Evolutionary conservation across 2,113 vertebrate genomes (phyloP).

Genomic region (Thinocorus orbignyianus): DNA sequence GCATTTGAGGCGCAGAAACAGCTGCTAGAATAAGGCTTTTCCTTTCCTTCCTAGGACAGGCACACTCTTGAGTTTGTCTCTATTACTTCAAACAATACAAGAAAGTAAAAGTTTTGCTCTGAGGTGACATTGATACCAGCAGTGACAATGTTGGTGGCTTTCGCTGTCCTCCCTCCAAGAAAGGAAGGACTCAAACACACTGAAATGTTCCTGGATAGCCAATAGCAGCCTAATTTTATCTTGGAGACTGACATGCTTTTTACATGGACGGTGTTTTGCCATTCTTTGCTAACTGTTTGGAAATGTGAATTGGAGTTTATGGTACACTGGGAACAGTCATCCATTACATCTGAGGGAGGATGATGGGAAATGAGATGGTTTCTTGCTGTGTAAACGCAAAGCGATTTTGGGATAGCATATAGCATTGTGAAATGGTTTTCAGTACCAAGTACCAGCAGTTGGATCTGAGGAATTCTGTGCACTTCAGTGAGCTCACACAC

Average conservation of each 20-base stretch:
- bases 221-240: neutral
- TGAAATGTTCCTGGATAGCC: neutral
- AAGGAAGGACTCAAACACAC: neutral
- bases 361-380: neutral
- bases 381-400: neutral
- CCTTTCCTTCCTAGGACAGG: neutral
- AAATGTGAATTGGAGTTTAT: neutral
- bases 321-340: neutral
- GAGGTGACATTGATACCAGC: neutral
- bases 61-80: neutral
- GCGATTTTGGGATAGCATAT: neutral
- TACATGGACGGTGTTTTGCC: neutral
- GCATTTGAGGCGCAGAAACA: neutral
- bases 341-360: neutral
- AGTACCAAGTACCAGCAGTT: neutral
- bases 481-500: neutral
- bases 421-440: neutral
- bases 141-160: neutral
- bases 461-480: neutral
- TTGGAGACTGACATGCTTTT: neutral
- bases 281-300: neutral
- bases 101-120: neutral
- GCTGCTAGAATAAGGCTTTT: neutral
- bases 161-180: neutral
- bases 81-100: neutral